A percentile compares a stretch with the other conserved stretches of the same genome.
phyloP scores from a whole-genome alignment of 1,140 invertebrate genomes.

The Gonioctena quinquepunctata region DNA sequence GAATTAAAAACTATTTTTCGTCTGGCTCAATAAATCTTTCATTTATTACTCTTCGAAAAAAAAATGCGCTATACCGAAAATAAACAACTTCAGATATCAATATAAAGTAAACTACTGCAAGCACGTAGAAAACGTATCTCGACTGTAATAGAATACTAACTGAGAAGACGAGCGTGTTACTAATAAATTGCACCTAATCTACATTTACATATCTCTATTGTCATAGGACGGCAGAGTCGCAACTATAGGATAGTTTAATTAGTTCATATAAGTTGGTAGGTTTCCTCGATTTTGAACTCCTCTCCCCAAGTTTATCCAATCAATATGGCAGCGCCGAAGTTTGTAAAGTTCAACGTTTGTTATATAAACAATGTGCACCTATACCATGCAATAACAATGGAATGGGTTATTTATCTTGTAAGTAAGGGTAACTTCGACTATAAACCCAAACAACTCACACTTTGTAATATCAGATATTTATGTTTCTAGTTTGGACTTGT shows the following conservation, averaged over 20 bases:
- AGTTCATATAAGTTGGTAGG: conserved; percentile 51
- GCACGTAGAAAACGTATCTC: conserved; percentile 13
- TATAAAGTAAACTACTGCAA: neutral
- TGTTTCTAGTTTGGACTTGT: conserved; percentile 29
- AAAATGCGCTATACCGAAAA: no score
- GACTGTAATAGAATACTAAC: conserved; percentile 20
- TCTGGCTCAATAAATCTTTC: no score
- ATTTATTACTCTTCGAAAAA: no score
- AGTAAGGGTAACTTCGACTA: conserved; percentile 37
- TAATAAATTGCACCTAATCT: conserved; percentile 39
- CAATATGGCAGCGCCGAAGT: conserved; percentile 45
- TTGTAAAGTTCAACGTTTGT: conserved; percentile 53
- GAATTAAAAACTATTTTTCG: no score
- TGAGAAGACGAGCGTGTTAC: conserved; percentile 18
- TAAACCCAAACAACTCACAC: conserved; percentile 31
- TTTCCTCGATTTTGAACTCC: conserved; percentile 41
- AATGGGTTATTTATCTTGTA: conserved; percentile 46
- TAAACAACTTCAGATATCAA: no score
- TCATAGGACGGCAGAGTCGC: conserved; percentile 45
- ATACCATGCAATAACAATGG: conserved; percentile 44
- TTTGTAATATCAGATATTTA: conserved; percentile 35
- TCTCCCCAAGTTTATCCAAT: conserved; percentile 48
- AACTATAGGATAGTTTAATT: conserved; percentile 52
- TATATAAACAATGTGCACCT: conserved; percentile 53
- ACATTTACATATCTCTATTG: conserved; percentile 55